Evolutionary conservation across 2,888 invertebrate genomes (phyloP), one percentile per base, ranked within the genome.

Genomic region (Drosophila pseudotakahashii): DNA sequence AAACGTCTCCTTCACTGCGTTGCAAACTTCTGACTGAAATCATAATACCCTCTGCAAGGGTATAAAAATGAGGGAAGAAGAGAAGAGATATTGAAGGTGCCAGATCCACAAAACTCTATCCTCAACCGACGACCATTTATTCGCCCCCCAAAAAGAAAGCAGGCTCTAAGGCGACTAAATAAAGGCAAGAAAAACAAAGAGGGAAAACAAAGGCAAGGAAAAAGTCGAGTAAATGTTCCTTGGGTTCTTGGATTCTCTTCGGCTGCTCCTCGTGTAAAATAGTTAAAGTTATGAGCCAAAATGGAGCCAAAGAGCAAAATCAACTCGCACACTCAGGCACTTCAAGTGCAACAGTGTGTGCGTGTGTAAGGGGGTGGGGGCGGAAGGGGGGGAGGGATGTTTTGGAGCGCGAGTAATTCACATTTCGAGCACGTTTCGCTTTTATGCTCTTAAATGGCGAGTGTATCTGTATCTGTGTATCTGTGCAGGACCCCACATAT

Each of bases 391-490:
- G 10, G 42, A 51, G 53, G 34, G 23, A 7, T 50, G 58, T 44
- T 45, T 76, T 51, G 48, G 54, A 61, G 78, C 64, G 81, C 52
- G 70, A 84, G 82, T 82, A 85, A 80, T 81, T 81, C 83, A 77
- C 83, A 85, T 79, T 81, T 85, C 75, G 82, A 82, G 83, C 82
- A 81, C 80, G 80, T 81, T 82, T 82, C 67, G 78, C 80, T 85
- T 80, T 80, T 85, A 82, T 86, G 80, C 86, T 82, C 80, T 82
- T 75, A 82, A 81, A 86, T 85, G 86, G 86, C 61, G 82, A 81
- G 86, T 82, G 79, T 80, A 79, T 80, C 82, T 85, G 77, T 53
- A 79, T 80, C 82, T 19, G 19, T 19, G 19, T 19, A 19, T 19
- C 1, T 85, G 77, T 53, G 64, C 73, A 50, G 73, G 26, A 47